phyloP scores from a whole-genome alignment of 2,888 invertebrate genomes.

The Apeira syringaria region DNA sequence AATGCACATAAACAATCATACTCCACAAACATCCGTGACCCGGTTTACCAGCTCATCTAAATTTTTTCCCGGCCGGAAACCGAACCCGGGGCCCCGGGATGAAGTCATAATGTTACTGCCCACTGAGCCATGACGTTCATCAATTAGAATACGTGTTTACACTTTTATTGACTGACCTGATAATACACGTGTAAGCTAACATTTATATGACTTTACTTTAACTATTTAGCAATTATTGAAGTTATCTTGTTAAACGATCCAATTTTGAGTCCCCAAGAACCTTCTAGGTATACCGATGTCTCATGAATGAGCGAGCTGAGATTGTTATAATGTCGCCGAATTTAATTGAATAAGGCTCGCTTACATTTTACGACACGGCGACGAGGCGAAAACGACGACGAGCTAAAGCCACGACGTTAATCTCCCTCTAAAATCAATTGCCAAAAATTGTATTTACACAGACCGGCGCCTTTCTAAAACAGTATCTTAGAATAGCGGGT shows the following conservation, averaged over 20 bases:
- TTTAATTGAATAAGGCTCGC: conserved; percentile 82
- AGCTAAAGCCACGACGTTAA: conserved; percentile 72
- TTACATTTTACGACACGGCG: conserved; percentile 76
- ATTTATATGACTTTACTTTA: no score
- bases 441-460: conserved; percentile 71
- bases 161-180: no score
- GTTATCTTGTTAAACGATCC: conserved; percentile 35
- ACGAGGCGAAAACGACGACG: conserved; percentile 42
- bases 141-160: no score
- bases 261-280: conserved; percentile 51
- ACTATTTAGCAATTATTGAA: conserved; percentile 7
- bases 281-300: conserved; percentile 41
- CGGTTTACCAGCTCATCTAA: no score
- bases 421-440: conserved; percentile 77
- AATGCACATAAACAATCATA: no score
- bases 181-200: no score
- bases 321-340: conserved; percentile 78
- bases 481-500: conserved; percentile 45
- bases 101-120: no score
- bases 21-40: no score
- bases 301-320: conserved; percentile 70
- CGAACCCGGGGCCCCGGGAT: no score
- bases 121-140: no score
- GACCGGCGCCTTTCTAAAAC: conserved; percentile 38
- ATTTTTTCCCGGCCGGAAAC: no score